Percentiles rank a stretch among this genome's conserved stretches.
Evolutionary conservation across 2,888 invertebrate species (phyloP).

Genomic region (Pollenia labialis): DNA sequence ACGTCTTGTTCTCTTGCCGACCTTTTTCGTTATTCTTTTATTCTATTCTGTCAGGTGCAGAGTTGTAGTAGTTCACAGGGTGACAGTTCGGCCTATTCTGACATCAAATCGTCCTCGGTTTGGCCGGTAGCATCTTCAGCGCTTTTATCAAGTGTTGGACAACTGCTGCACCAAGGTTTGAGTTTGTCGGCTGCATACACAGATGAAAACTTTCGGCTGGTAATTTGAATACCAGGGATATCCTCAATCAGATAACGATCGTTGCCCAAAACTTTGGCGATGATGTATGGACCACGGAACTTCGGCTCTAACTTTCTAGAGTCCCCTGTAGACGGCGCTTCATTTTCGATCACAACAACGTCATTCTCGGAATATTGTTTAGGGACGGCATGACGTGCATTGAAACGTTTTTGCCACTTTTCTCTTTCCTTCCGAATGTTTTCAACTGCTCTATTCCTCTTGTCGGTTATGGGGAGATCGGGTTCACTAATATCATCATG

Average conservation of each 20-base stretch:
- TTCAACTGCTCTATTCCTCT: not conserved
- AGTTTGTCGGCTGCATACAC: conserved; percentile 20
- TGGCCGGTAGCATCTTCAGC: not conserved
- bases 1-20: no score
- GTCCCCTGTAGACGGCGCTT: conserved; percentile 1
- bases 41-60: no score
- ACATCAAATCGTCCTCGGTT: conserved; percentile 13
- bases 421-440: not conserved
- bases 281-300: not conserved
- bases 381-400: not conserved
- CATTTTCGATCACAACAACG: not conserved
- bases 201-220: conserved; percentile 17
- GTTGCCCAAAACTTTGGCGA: conserved; percentile 4
- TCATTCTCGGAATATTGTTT: not conserved
- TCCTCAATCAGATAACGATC: conserved; percentile 5
- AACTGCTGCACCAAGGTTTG: not conserved
- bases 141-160: not conserved
- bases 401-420: not conserved
- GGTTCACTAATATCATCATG: conserved; percentile 4
- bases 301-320: not conserved
- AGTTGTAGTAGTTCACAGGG: not conserved
- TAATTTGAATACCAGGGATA: not conserved
- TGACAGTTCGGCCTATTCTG: conserved; percentile 17
- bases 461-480: not conserved
- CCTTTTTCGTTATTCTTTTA: no score